Base-by-base conservation (phyloP, 2,888 invertebrate genomes). In the Yponomeuta cagnagella region DNA sequence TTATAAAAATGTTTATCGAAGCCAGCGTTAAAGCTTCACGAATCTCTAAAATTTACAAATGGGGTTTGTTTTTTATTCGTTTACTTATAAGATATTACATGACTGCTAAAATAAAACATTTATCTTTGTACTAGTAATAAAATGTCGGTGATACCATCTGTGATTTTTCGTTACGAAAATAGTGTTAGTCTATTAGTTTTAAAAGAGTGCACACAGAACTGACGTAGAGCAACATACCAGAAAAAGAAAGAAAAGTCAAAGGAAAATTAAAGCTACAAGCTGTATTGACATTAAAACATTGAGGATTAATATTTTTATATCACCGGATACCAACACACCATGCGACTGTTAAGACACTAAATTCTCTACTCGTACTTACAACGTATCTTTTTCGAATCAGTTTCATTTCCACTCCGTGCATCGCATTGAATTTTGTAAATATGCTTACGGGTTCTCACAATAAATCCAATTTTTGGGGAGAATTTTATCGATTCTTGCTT, bases 391-490 rank as follows among this genome's bases (percentile, higher is more conserved):
- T 84, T 87, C 79, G 69, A 68, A 74, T 76, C 72, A 64, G 33
- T 77, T 74, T 75, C 12, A 58, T 77, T 77, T 82, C 84, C 86
- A 77, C 80, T 83, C 70, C 74, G 79, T 80, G 83, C 89, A 71
- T 77, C 68, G 84, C 92, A 92, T 79, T 75, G 74, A 80, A 69
- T 69, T 48, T 80, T 85, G 79, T 77, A 79, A 76, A 75, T 74
- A 76, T 76, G 81, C 79, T 77, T 82, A 79, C 79, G 78, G 74
- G 78, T 76, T 82, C 77, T 80, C 80, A 86, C 76, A 82, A 87
- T 76, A 85, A 85, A 90, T 84, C 91, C 91, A 85, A 90, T 87
- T 85, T 91, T 91, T 86, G 88, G 80, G 76, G 86, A 87, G 80
- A 80, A 87, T 75, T 79, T 81, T 83, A 81, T 73, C 78, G 79